Evolutionary conservation across 2,797 vertebrate species (phyloP), one percentile per base, ranked within the genome.

Genomic region (Chromobotia macracanthus): DNA sequence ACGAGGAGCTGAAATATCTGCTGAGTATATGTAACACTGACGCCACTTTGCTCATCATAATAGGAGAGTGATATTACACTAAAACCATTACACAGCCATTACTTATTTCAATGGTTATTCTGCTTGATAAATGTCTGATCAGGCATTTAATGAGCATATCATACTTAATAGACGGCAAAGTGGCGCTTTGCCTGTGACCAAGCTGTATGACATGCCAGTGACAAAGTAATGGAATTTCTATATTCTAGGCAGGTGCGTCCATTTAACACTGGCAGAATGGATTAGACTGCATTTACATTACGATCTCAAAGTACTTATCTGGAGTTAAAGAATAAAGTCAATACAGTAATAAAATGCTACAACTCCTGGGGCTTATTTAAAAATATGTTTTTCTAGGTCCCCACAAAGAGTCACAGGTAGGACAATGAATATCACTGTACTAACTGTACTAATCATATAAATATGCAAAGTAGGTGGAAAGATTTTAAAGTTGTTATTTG

Each of bases 1-100:
- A 56, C 5, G 21, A 78, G 53, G 72, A 78, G 50, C 13, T 71
- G 31, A 61, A 68, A 70, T 73, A 73, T 79, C 55, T 79, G 60
- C 78, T 78, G 51, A 80, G 83, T 63, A 60, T 60, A 60, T n/a
- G 38, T 63, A 77, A 41, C 19, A 6, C 35, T 60, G 19, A 18
- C 13, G 10, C 38, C 41, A 41, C 50, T 70, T 66, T 41, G 4
- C 38, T 28, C 58, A 61, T 61, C 35, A 61, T 38, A 48, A 60
- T 25, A 74, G 46, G 41, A 55, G 28, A 67, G 51, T 19, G 41
- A 74, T 19, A 38, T 50, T 28, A 75, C 55, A 46, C 16, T 19
- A 38, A n/a, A 67, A 31, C 12, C 31, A 25, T 64, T n/a, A 55
- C 56, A 3, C 18, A 41, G 65, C 15, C 46, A 38, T 23, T 19